Conservation (phyloP, 2,797 vertebrate species). For the Masticophis lateralis region DNA sequence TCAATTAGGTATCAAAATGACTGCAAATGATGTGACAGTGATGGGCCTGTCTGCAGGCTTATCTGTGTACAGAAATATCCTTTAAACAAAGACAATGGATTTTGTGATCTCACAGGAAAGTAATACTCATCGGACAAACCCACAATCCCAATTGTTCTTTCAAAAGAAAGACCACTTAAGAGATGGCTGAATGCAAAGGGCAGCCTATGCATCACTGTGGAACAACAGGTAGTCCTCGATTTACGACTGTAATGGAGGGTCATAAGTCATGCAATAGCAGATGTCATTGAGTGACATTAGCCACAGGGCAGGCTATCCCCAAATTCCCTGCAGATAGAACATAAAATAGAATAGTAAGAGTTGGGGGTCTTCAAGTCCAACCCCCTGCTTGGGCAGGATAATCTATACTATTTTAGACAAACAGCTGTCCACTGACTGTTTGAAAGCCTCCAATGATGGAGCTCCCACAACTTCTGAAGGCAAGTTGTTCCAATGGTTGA, state of each 20-base stretch:
- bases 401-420: neutral
- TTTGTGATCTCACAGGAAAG: neutral
- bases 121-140: neutral
- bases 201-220: neutral
- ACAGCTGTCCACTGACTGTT: neutral
- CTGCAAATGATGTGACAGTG: neutral
- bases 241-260: neutral
- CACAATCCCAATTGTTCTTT: neutral
- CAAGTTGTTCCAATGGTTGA: neutral
- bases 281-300: neutral
- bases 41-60: accelerated
- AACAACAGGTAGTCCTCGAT: neutral
- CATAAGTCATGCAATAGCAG: neutral
- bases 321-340: neutral
- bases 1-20: neutral
- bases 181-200: neutral
- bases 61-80: neutral
- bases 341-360: neutral
- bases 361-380: neutral
- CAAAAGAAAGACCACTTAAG: neutral
- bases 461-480: neutral
- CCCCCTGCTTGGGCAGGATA: no score
- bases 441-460: neutral
- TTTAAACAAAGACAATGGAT: neutral
- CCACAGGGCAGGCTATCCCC: neutral